Percentiles rank a stretch among this genome's conserved stretches.
Evolutionary conservation across 2,113 vertebrate species (phyloP).

Genomic region (Pavo muticus): DNA sequence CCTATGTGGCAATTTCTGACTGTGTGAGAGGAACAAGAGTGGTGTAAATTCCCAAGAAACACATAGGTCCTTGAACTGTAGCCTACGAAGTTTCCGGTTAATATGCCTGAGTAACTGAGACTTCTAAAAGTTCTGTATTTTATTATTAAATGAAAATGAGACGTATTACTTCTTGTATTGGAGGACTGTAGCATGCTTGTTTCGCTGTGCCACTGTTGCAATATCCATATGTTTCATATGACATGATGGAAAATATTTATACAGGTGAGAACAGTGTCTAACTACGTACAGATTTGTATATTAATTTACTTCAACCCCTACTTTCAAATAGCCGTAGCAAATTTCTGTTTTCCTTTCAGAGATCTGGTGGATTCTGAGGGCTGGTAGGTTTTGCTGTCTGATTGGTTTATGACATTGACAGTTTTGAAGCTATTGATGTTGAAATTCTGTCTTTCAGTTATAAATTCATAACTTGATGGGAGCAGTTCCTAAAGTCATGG

Average conservation of each 20-base stretch:
- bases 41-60: neutral
- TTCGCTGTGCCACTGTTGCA: neutral
- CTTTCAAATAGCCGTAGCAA: neutral
- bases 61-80: neutral
- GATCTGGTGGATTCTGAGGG: neutral
- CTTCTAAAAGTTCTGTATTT: neutral
- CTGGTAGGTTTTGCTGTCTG: neutral
- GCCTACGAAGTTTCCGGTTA: neutral
- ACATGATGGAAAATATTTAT: neutral
- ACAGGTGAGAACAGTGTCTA: neutral
- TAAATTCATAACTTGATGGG: neutral
- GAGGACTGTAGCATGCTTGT: neutral
- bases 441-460: neutral
- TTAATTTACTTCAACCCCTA: neutral
- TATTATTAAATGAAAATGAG: neutral
- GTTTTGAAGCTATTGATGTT: neutral
- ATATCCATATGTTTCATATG: neutral
- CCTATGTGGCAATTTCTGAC: conserved; percentile 45
- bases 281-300: neutral
- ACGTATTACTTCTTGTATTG: neutral
- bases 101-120: neutral
- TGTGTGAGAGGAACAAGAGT: neutral
- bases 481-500: conserved; percentile 9
- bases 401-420: neutral
- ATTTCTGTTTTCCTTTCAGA: neutral